Evolutionary conservation across 2,888 invertebrate species (phyloP), one percentile per base, ranked within the genome.

Genomic region (Agriopis leucophaearia): DNA sequence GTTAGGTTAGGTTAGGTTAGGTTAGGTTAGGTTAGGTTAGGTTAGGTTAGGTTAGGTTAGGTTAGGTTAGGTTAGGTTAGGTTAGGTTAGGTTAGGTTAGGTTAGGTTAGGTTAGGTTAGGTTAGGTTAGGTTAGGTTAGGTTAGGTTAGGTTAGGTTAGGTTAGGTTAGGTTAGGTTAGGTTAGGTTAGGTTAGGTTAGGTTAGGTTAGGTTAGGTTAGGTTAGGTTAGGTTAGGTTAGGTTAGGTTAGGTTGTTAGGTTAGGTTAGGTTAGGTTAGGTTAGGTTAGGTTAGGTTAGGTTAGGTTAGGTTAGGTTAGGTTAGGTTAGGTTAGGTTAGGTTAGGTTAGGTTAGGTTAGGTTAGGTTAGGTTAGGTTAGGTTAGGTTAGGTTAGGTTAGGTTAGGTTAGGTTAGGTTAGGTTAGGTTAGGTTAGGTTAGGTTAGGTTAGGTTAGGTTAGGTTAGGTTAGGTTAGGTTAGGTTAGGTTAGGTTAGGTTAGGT

Each of bases 331-430:
- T 71, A 71, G 72, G 72, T 74, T 73, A 71, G 71, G 71, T 74
- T 74, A 70, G 73, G 70, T 70, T 73, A 71, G 73, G 71, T 73
- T 73, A 67, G 73, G 74, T 73, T 74, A 71, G 71, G 73, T 73
- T 74, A 71, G 71, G 71, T 70, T 71, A 69, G 70, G 71, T 69
- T 71, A 66, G 71, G 69, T 40, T 3, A n/a, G 5, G 40, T 38
- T 38, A 38, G 38, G 74, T 73, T 74, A 72, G 76, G 73, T 71
- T 73, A 70, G 69, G 73, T 67, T 72, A 67, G 69, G 70, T 73
- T 72, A 72, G 69, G 72, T 73, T 72, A 69, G 69, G 75, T 71
- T 72, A 69, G 70, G 70, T 73, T 73, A 72, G 72, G 70, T 70
- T 70, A 70, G 64, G 56, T 59, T 55, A 64, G 55, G 60, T 64